Base-by-base conservation (phyloP, 2,888 invertebrate genomes). In the Lasioglossum lativentre region DNA sequence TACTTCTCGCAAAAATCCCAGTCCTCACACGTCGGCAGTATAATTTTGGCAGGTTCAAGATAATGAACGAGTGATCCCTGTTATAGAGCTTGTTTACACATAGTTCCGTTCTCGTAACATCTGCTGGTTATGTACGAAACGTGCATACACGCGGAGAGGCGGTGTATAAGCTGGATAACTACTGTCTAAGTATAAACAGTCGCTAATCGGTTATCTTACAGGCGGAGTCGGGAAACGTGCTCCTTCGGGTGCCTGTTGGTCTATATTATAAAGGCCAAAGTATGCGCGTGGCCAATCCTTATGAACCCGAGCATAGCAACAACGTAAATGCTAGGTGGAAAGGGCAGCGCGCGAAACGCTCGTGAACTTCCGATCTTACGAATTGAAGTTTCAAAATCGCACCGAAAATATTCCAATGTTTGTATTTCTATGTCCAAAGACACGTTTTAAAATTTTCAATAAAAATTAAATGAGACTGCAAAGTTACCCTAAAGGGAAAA, bases 181-280 rank as follows among this genome's bases (percentile, higher is more conserved):
- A 68, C 68, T 12, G 23, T 23, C 34, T 38, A 38, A 68, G 38
- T 68, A 38, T 38, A 38, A 68, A 68, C 68, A 68, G 38, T 68
- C 68, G 68, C 38, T 38, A 68, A 68, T 68, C 38, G 63, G 68
- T 68, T 68, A 68, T 34, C 68, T 68, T 38, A 34, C 23, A 68
- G 38, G 10, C 38, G 38, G 23, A 68, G 68, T 68, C 38, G 38
- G 68, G 12, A 23, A 68, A 38, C 68, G 68, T 68, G 68, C 38
- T 68, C 12, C 68, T 38, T 68, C 68, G 68, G 68, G 68, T 68
- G 68, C 12, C 38, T 34, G 68, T 23, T 38, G 34, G 23, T 23
- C 68, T 68, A 38, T 38, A 68, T 68, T 23, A 68, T 68, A 68
- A 68, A 68, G 68, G 68, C 38, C 68, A 68, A 68, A 68, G 38